phyloP scores from a whole-genome alignment of 2,113 vertebrate genomes.

The Pontoporia blainvillei region DNA sequence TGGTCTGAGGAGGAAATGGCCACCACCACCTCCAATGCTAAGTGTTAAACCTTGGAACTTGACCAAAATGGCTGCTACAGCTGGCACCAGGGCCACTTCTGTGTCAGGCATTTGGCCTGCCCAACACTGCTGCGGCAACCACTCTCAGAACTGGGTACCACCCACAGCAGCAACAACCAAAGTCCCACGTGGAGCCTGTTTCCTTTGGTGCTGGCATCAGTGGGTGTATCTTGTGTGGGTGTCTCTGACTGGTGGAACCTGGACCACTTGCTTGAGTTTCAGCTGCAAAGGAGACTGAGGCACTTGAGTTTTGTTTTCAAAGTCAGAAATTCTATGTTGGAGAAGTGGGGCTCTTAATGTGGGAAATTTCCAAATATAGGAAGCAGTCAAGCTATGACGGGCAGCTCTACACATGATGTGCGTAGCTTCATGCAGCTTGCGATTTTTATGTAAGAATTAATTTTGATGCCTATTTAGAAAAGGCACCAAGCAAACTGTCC shows the following conservation, averaged over 20 bases:
- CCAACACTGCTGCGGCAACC: no score
- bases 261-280: not conserved
- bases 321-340: not conserved
- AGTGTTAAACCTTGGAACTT: not conserved
- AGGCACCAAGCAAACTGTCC: not conserved
- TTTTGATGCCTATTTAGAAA: not conserved
- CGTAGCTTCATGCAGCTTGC: not conserved
- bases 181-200: not conserved
- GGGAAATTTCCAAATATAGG: not conserved
- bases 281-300: not conserved
- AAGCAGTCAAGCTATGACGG: not conserved
- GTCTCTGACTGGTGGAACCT: not conserved
- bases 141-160: not conserved
- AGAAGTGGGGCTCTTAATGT: not conserved
- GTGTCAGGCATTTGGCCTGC: not conserved
- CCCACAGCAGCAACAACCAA: not conserved
- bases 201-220: not conserved
- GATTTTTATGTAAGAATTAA: not conserved
- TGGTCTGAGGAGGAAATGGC: not conserved
- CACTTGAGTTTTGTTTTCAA: not conserved
- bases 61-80: not conserved
- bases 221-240: accelerated
- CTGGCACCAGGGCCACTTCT: not conserved
- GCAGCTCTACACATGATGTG: not conserved
- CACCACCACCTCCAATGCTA: accelerated